Evolutionary conservation across 2,113 vertebrate genomes (phyloP).

Genomic region (Neolamprologus cancellatus): DNA sequence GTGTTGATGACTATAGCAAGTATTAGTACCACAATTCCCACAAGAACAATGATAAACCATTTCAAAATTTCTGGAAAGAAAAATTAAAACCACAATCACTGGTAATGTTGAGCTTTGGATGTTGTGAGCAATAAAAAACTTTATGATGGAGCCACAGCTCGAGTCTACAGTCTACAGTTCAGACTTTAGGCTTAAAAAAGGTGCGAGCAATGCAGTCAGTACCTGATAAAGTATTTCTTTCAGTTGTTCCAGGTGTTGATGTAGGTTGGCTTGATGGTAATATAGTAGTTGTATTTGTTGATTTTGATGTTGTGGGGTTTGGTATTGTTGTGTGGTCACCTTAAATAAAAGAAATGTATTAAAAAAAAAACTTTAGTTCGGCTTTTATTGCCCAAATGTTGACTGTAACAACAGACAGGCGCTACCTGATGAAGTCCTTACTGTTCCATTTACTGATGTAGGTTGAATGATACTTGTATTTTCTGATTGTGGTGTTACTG

Average conservation of each 20-base stretch:
- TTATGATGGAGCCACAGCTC: not conserved
- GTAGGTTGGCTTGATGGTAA: not conserved
- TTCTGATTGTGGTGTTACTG: not conserved
- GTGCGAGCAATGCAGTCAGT: not conserved
- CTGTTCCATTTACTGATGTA: not conserved
- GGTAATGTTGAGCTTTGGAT: not conserved
- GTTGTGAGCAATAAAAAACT: not conserved
- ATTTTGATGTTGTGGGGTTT: not conserved
- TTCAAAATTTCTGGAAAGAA: not conserved
- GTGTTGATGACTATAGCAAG: not conserved
- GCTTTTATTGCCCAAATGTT: not conserved
- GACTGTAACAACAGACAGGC: not conserved
- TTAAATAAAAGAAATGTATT: not conserved
- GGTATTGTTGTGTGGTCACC: fast-evolving
- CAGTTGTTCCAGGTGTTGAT: not conserved
- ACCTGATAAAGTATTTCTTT: not conserved
- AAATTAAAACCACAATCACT: not conserved
- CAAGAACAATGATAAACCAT: not conserved
- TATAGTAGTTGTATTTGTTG: not conserved
- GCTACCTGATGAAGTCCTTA: not conserved
- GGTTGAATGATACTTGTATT: fast-evolving
- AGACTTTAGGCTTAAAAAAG: not conserved
- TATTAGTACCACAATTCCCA: not conserved
- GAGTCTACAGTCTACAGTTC: not conserved
- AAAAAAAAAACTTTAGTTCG: fast-evolving